Percentiles rank a stretch among this genome's conserved stretches.
These are phyloP conservation scores for Sander lucioperca DNA, from an alignment of 2,113 vertebrate genomes.

Conservation along the genomic window DNA sequence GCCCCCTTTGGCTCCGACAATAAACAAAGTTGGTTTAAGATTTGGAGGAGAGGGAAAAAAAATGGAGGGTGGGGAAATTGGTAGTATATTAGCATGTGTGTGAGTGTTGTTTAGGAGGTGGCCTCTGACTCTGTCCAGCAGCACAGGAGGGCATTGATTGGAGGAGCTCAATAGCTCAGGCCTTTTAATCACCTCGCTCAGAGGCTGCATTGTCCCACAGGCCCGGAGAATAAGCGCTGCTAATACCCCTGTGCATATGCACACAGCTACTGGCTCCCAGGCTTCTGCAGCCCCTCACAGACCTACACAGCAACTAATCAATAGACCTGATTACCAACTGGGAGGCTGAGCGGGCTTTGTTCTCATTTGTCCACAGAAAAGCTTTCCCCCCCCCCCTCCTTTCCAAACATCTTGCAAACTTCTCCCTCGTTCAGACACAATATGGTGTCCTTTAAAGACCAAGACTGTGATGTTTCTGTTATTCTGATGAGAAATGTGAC, in stretches of 20 bases:
- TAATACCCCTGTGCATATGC: constrained; percentile 82
- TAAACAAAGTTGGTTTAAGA: constrained; percentile 60
- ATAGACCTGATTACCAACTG: constrained; percentile 84
- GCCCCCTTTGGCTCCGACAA: constrained; percentile 47
- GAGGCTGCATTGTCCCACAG: constrained; percentile 81
- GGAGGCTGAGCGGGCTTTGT: constrained; percentile 66
- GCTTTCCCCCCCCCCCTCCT: not conserved
- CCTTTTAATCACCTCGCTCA: constrained; percentile 84
- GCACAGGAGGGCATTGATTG: constrained; percentile 82
- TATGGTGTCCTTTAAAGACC: constrained; percentile 11
- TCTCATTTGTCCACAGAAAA: constrained; percentile 71
- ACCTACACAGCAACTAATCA: constrained; percentile 78
- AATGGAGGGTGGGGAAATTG: constrained; percentile 29
- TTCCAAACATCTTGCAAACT: constrained; percentile 46
- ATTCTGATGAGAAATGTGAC: constrained; percentile 27
- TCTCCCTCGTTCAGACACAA: constrained; percentile 22
- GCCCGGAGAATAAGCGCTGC: constrained; percentile 74
- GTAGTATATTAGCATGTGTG: constrained; percentile 56
- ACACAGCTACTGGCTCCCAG: constrained; percentile 70
- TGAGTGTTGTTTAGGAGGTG: constrained; percentile 71
- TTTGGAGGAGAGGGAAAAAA: constrained; percentile 22
- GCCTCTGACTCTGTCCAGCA: constrained; percentile 69
- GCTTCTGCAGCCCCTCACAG: constrained; percentile 56
- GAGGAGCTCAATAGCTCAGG: constrained; percentile 79
- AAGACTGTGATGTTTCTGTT: constrained; percentile 17